Evolutionary conservation across 2,888 invertebrate genomes (phyloP), one percentile per base, ranked within the genome.

Genomic region (Perdita meconis): DNA sequence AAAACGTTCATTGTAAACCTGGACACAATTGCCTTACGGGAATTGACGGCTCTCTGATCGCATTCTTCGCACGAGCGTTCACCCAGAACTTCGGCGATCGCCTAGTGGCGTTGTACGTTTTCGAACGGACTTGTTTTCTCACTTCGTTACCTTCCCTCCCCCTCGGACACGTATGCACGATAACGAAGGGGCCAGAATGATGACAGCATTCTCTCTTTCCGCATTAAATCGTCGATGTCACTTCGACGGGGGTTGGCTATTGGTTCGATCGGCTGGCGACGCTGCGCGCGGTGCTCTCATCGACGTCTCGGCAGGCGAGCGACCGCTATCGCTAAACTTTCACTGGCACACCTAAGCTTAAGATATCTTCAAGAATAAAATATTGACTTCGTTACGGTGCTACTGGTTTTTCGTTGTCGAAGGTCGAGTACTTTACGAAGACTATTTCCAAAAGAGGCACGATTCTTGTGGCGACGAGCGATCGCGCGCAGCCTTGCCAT

Each of bases 401-500:
- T n/a, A n/a, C n/a, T n/a, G n/a, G n/a, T n/a, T n/a, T n/a, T n/a
- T n/a, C n/a, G n/a, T n/a, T n/a, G n/a, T n/a, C n/a, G n/a, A n/a
- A n/a, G n/a, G n/a, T n/a, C n/a, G n/a, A n/a, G n/a, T n/a, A n/a
- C n/a, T n/a, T n/a, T n/a, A n/a, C 42, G 42, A 42, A 6, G 1
- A 44, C 19, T 16, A 16, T 8, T 16, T 44, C 4, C n/a, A n/a
- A n/a, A n/a, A 42, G 8, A 16, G 42, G 6, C 40, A 42, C 42
- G 42, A 16, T 16, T 42, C 6, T 42, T 19, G 44, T 44, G 1
- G 30, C 34, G 60, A 63, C 44, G 57, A 50, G 53, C 53, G 51
- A 71, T 59, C 67, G 50, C 78, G 74, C 68, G 30, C 78, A 88
- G 83, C 84, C 85, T 86, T 83, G 87, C 83, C 86, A 83, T 85